Evolutionary conservation across 2,888 invertebrate genomes (phyloP), one percentile per base, ranked within the genome.

Genomic region (Athrips mouffetella): DNA sequence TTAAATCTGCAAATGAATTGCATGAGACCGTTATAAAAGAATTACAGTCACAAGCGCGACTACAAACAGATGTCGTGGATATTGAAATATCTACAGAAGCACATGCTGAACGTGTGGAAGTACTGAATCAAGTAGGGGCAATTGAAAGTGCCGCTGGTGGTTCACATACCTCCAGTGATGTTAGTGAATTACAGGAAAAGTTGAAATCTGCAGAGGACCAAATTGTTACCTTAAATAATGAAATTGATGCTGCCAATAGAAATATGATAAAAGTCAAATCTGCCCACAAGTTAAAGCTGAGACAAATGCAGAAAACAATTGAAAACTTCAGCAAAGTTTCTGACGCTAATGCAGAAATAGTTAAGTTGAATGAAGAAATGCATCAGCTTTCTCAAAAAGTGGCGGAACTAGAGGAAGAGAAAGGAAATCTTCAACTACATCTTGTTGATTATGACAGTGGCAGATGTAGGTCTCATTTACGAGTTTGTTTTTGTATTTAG

Each of bases 321-420:
- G 92, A 92, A 54, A 89, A 89, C 60, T 90, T 92, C 47, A 91
- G 91, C 62, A 90, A 93, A 85, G 87, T 91, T 31, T 92, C 92
- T 30, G 93, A 94, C 69, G 74, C 90, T 10, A 92, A 93, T 74
- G 90, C 91, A 30, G 92, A 94, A 73, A 87, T 94, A 50, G 89
- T 92, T 0, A 90, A 89, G 59, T 76, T 94, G 42, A 90, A 89
- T 65, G 89, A 89, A 51, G 91, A 92, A 65, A 89, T 92, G 58
- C 90, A 91, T 54, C 89, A 90, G 57, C 78, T 94, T 44, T 91
- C 92, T 54, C 93, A 94, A 62, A 93, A 92, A 86, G 91, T 97
- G 52, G 93, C 94, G 10, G 94, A 96, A 71, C 80, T 97, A 57
- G 96, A 96, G 82, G 96, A 96, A 78, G 97, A 97, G 82, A 97